These are phyloP conservation scores for Clusia tigrina DNA, from an alignment of 2,888 invertebrate genomes.

Conservation along the genomic window DNA sequence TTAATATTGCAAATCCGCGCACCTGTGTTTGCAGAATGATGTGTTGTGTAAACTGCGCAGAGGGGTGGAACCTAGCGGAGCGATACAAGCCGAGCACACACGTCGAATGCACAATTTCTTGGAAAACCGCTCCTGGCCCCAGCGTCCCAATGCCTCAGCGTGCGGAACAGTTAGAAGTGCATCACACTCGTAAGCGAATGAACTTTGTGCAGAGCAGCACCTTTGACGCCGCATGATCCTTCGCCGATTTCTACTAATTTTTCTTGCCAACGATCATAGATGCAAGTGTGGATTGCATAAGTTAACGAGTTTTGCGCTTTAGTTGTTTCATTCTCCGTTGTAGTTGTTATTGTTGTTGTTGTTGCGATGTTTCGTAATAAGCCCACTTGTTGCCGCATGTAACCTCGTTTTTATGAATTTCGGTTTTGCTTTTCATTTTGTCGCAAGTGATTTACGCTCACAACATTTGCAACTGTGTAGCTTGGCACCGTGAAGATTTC, in stretches of 20 bases:
- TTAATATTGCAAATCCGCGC: too few species aligned
- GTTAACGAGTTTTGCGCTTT: too few species aligned
- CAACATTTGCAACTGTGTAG: not conserved
- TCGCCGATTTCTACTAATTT: constrained; percentile 2
- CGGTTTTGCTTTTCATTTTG: not conserved
- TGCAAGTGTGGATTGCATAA: constrained; percentile 6
- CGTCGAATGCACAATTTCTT: too few species aligned
- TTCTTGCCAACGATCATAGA: not conserved
- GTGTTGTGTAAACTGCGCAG: not conserved
- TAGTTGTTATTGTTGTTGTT: not conserved
- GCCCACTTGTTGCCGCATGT: not conserved
- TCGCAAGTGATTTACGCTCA: not conserved
- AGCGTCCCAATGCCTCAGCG: too few species aligned
- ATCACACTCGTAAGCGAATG: not conserved
- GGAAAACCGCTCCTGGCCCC: not conserved
- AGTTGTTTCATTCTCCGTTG: not conserved
- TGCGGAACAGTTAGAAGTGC: constrained; percentile 1
- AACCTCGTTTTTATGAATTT: not conserved
- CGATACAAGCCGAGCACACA: too few species aligned
- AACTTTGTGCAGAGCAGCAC: not conserved
- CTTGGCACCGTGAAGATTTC: not conserved
- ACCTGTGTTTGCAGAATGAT: not conserved
- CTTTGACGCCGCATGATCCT: not conserved
- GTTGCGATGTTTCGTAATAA: not conserved
- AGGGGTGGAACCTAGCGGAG: not conserved